These are phyloP conservation scores for Oenanthe oenanthe DNA, from an alignment of 2,113 vertebrate genomes.

Conservation along the genomic window DNA sequence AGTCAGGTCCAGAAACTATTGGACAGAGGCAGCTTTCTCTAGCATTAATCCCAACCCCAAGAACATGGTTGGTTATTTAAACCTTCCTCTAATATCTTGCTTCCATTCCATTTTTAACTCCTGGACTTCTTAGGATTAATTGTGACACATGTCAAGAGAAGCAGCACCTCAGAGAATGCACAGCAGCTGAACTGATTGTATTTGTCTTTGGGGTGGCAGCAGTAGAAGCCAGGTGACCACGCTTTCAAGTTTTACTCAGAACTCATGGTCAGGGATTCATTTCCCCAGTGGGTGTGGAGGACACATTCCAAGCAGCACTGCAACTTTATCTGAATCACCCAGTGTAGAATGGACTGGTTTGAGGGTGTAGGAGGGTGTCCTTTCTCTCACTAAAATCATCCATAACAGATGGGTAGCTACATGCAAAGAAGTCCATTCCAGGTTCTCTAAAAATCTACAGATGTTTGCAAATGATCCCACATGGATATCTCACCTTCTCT, in stretches of 20 bases:
- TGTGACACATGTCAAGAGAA: neutral
- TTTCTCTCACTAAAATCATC: neutral
- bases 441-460: neutral
- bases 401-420: neutral
- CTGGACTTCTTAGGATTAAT: neutral
- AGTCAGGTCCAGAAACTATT: neutral
- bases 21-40: neutral
- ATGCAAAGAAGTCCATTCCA: neutral
- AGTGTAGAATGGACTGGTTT: neutral
- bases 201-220: neutral
- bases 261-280: neutral
- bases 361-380: neutral
- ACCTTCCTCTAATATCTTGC: neutral
- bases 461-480: neutral
- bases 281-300: neutral
- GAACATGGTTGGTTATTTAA: neutral
- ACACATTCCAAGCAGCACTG: neutral
- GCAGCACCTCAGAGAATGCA: neutral
- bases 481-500: slow-evolving; percentile 67
- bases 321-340: neutral
- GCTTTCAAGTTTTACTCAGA: neutral
- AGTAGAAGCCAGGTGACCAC: neutral
- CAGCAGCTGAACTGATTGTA: neutral
- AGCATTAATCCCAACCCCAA: neutral
- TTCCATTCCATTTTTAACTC: neutral